Conservation (phyloP, 2,888 invertebrate genomes). For the Tolmerus cingulatus region DNA sequence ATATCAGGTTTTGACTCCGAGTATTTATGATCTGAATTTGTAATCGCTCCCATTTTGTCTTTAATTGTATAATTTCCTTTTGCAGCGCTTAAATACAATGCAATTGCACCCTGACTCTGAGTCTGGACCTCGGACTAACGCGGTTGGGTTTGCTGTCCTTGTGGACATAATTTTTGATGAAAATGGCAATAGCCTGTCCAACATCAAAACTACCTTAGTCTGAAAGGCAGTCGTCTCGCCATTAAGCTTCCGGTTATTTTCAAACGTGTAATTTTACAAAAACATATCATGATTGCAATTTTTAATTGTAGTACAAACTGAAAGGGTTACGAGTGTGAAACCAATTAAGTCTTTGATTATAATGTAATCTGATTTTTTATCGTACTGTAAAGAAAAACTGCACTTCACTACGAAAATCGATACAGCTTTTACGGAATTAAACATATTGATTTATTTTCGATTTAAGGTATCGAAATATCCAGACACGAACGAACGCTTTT, state of each 20-base stretch:
- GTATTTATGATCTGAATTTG: slow-evolving; percentile 25
- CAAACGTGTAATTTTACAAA: neutral
- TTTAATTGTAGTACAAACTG: neutral
- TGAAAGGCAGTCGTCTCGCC: neutral
- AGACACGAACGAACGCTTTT: too few relatives aligned
- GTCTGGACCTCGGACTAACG: neutral
- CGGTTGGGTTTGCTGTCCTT: neutral
- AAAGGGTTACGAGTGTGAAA: neutral
- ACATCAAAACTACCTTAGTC: neutral
- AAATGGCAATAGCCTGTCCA: neutral
- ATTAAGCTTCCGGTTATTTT: neutral
- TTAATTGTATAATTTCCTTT: slow-evolving; percentile 31
- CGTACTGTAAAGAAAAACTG: too few relatives aligned
- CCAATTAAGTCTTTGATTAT: neutral
- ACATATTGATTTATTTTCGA: too few relatives aligned
- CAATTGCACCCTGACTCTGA: neutral
- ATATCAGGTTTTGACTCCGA: neutral
- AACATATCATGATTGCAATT: neutral
- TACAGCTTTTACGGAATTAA: too few relatives aligned
- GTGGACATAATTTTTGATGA: neutral
- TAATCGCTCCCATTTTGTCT: slow-evolving; percentile 26
- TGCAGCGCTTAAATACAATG: neutral
- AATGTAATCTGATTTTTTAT: neutral
- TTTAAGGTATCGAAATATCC: too few relatives aligned
- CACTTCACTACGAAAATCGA: too few relatives aligned